Evolutionary conservation across 2,888 invertebrate genomes (phyloP).

Genomic region (Noctua janthe): DNA sequence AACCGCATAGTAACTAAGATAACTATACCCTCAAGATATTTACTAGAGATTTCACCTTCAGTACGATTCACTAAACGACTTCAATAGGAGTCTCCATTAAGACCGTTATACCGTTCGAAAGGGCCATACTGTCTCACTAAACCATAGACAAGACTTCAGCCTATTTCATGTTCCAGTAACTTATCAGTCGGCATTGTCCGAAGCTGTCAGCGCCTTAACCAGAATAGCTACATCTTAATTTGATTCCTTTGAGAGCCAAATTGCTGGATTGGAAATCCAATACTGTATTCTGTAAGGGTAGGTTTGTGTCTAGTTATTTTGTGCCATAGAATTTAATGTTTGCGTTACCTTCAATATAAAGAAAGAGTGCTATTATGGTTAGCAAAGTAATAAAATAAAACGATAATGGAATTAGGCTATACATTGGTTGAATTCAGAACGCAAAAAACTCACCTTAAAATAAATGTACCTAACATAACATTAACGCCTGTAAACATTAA

Average conservation of each 20-base stretch:
- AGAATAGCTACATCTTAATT: conserved; percentile 15
- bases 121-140: neutral
- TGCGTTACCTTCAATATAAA: neutral
- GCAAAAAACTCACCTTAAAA: conserved; percentile 6
- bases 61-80: neutral
- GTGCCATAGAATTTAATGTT: neutral
- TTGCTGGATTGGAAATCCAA: conserved; percentile 12
- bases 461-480: neutral
- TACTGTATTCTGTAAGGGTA: neutral
- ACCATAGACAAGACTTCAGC: neutral
- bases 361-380: neutral
- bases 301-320: neutral
- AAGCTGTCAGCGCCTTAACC: conserved; percentile 4
- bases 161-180: conserved; percentile 10
- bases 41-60: neutral
- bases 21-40: neutral
- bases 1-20: too few species aligned
- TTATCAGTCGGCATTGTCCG: conserved; percentile 20
- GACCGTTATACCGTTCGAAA: neutral
- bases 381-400: conserved; percentile 37
- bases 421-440: neutral
- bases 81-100: neutral
- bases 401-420: conserved; percentile 28
- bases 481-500: neutral
- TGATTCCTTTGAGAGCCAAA: conserved; percentile 28